phyloP scores from a whole-genome alignment of 2,888 invertebrate species.

The Empis stercorea region DNA sequence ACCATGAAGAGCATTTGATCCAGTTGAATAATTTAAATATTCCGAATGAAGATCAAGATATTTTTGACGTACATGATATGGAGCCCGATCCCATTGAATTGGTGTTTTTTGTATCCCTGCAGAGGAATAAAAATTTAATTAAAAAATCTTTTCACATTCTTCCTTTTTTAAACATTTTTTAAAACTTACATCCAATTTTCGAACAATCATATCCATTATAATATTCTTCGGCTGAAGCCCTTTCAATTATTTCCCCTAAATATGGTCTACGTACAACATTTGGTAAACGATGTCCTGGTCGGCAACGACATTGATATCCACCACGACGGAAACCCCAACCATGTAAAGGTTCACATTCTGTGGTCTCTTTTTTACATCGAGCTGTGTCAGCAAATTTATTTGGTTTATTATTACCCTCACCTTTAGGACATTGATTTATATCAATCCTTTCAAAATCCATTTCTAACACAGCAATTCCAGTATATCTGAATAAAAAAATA shows the following conservation, averaged over 20 bases:
- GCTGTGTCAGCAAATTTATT: conserved; percentile 84
- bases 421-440: conserved; percentile 90
- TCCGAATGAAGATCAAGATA: conserved; percentile 62
- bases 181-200: conserved; percentile 75
- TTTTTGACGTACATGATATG: conserved; percentile 53
- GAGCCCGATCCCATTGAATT: conserved; percentile 66
- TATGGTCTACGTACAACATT: conserved; percentile 78
- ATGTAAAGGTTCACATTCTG: conserved; percentile 92
- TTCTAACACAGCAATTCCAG: conserved; percentile 84
- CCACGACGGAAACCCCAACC: conserved; percentile 94
- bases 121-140: conserved; percentile 11
- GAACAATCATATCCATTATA: conserved; percentile 85
- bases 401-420: conserved; percentile 75
- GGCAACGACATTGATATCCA: conserved; percentile 88
- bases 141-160: not conserved
- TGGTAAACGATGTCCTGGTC: conserved; percentile 78
- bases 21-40: conserved; percentile 56
- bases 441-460: conserved; percentile 95
- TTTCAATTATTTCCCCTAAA: conserved; percentile 84
- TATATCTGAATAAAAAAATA: conserved; percentile 48
- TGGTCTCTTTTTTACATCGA: conserved; percentile 79
- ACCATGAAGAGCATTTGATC: conserved; percentile 51
- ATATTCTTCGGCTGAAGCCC: conserved; percentile 85
- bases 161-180: not conserved
- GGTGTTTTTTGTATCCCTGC: conserved; percentile 77